phyloP scores from a whole-genome alignment of 2,113 vertebrate genomes.

The Serinus canaria region DNA sequence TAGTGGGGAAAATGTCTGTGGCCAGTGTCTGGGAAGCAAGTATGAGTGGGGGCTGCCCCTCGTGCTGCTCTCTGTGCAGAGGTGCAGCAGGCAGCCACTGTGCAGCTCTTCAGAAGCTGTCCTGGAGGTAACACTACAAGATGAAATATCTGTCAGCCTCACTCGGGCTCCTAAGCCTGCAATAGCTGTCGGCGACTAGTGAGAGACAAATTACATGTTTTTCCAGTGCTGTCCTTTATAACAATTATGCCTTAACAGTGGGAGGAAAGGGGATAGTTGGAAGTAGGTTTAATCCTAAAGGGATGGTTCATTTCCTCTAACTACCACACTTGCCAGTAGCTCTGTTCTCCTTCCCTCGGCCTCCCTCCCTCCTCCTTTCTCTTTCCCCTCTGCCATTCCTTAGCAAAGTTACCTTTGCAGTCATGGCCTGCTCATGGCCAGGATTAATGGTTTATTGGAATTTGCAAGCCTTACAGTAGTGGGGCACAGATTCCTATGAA shows the following conservation, averaged over 20 bases:
- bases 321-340: neutral
- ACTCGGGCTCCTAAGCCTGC: neutral
- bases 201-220: neutral
- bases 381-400: neutral
- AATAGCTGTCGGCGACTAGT: neutral
- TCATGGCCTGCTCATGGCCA: neutral
- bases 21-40: neutral
- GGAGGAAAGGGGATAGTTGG: neutral
- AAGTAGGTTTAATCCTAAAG: neutral
- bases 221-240: neutral
- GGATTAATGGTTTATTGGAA: constrained; percentile 40
- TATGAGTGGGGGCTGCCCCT: neutral
- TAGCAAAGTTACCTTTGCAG: constrained; percentile 48
- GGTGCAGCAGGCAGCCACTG: neutral
- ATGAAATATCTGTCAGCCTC: neutral
- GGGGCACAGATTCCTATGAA: neutral
- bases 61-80: accelerated
- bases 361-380: neutral
- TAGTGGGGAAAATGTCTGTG: neutral
- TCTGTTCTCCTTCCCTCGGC: neutral
- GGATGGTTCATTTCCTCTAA: neutral
- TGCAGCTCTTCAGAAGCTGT: neutral
- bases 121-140: neutral
- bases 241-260: neutral
- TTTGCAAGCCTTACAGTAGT: neutral